Evolutionary conservation across 2,113 vertebrate species (phyloP).

Genomic region (Serilophus lunatus): DNA sequence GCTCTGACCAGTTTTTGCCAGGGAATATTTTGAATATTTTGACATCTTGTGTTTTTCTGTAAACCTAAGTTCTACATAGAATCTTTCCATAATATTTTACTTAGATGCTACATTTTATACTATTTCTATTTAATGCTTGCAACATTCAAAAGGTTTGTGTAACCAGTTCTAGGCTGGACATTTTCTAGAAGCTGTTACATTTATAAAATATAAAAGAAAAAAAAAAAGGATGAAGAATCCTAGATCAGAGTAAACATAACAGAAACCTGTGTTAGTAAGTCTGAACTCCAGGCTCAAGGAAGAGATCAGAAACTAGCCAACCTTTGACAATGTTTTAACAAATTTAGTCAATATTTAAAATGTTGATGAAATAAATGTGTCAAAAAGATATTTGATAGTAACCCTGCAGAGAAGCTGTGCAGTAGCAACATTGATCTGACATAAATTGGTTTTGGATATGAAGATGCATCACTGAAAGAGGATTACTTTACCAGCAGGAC

Average conservation of each 20-base stretch:
- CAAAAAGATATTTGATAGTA: background rate
- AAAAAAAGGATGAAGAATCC: background rate
- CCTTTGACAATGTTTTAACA: background rate
- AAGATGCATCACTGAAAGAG: background rate
- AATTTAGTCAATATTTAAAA: background rate
- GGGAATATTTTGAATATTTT: background rate
- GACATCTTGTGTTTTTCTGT: background rate
- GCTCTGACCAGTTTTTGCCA: background rate
- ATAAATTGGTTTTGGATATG: background rate
- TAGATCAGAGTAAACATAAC: background rate
- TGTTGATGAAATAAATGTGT: background rate
- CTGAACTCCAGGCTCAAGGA: background rate
- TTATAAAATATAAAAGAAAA: background rate
- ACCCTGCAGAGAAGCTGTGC: background rate
- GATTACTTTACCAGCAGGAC: background rate
- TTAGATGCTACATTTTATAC: background rate
- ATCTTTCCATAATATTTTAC: background rate
- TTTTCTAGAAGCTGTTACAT: background rate
- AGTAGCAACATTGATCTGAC: background rate
- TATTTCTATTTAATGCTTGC: background rate
- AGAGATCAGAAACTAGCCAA: background rate
- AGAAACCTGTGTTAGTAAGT: background rate
- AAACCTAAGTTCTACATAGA: background rate
- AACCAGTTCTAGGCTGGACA: background rate
- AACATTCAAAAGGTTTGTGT: background rate